phyloP scores from a whole-genome alignment of 2,888 invertebrate species.

The Agonopterix subpropinquella region DNA sequence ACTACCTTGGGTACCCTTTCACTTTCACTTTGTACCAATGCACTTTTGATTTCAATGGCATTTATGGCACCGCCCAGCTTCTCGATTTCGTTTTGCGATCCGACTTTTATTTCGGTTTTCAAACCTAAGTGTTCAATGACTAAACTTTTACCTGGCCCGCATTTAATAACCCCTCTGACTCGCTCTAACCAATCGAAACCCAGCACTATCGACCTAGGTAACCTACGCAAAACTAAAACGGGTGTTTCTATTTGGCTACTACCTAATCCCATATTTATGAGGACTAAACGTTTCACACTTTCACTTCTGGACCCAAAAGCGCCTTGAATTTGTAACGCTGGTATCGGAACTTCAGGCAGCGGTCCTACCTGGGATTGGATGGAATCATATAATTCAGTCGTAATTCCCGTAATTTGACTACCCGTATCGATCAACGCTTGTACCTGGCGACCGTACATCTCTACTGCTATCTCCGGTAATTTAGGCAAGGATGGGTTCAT shows the following conservation, averaged over 20 bases:
- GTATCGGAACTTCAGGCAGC: constrained; percentile 3
- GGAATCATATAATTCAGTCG: not conserved
- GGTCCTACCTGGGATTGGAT: not conserved
- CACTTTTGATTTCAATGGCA: not conserved
- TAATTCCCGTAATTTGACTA: constrained; percentile 12
- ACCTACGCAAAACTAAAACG: constrained; percentile 5
- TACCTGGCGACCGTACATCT: not conserved
- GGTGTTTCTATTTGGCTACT: not conserved
- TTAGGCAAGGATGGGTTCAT: too few relatives aligned
- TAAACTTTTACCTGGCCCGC: not conserved
- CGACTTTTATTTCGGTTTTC: not conserved
- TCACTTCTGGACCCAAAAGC: constrained; percentile 11
- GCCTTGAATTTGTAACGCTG: constrained; percentile 9
- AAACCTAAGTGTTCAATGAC: not conserved
- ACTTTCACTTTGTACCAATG: not conserved
- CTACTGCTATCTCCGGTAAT: constrained; percentile 6
- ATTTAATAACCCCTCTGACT: not conserved
- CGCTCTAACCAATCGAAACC: constrained; percentile 12
- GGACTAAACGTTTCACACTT: constrained; percentile 4
- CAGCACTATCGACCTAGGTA: constrained; percentile 6
- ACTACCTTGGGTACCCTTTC: not conserved
- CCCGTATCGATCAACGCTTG: constrained; percentile 11
- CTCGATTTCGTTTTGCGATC: not conserved
- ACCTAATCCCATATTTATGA: constrained; percentile 5
- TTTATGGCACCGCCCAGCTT: not conserved